These are phyloP conservation scores for Sinelater perroti DNA, from an alignment of 2,888 invertebrate species.

Conservation along the genomic window DNA sequence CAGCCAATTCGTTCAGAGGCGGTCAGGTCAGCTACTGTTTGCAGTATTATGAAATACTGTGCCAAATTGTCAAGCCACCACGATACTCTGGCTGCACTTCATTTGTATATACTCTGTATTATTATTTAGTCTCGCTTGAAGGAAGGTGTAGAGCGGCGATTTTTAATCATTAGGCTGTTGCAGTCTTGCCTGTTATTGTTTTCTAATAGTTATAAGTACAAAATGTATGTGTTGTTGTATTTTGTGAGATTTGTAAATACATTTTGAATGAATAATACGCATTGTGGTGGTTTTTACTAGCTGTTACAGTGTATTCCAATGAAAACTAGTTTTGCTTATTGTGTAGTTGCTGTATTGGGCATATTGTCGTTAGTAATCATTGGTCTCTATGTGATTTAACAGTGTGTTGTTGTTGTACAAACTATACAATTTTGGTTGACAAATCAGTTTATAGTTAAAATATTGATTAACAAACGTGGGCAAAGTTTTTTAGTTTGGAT, in stretches of 20 bases:
- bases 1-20: slow-evolving; percentile 17
- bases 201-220: slow-evolving; percentile 61
- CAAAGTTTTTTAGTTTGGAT: no score
- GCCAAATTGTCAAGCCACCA: slow-evolving; percentile 50
- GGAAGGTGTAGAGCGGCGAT: slow-evolving; percentile 54
- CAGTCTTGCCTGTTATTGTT: slow-evolving; percentile 63
- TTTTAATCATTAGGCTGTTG: slow-evolving; percentile 58
- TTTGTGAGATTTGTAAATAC: slow-evolving; percentile 61
- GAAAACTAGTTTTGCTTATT: no score
- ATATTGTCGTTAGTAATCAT: no score
- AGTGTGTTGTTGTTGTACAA: no score
- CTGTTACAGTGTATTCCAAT: no score
- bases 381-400: no score
- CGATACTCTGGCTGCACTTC: slow-evolving; percentile 36
- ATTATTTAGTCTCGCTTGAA: slow-evolving; percentile 52
- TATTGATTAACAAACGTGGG: no score
- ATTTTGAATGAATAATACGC: slow-evolving; percentile 53
- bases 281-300: neutral
- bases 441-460: no score
- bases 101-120: slow-evolving; percentile 47
- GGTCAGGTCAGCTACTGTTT: slow-evolving; percentile 36
- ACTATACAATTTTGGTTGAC: no score
- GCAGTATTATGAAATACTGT: slow-evolving; percentile 57
- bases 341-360: no score
- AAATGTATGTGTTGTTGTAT: slow-evolving; percentile 62